Conservation (phyloP, 2,888 invertebrate species). For the Aquatica leii region DNA sequence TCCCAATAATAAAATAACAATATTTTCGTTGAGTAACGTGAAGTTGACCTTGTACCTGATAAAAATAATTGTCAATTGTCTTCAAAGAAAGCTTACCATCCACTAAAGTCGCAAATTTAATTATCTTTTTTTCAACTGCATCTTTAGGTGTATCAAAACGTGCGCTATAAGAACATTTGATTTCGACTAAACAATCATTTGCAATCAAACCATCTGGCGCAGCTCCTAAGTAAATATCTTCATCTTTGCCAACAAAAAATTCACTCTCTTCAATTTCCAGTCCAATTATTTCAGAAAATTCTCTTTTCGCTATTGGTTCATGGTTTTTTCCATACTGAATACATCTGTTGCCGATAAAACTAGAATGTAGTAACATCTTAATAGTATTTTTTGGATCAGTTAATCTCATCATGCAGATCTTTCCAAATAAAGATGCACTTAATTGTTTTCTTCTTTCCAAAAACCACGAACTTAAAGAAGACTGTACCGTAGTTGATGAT, state of each 20-base stretch:
- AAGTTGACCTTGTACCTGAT: slow-evolving; percentile 15
- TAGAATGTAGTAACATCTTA: not conserved
- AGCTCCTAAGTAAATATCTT: slow-evolving; percentile 5
- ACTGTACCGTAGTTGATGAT: too few relatives aligned
- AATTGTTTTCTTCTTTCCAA: too few relatives aligned
- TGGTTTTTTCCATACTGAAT: slow-evolving; percentile 1
- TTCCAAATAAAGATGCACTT: too few relatives aligned
- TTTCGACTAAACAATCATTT: not conserved
- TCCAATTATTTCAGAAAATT: not conserved
- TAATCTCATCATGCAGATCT: too few relatives aligned
- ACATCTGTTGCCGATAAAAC: not conserved
- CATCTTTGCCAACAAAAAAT: slow-evolving; percentile 1
- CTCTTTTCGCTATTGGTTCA: not conserved
- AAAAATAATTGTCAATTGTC: slow-evolving; percentile 4
- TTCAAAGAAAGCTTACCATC: not conserved
- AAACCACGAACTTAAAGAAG: too few relatives aligned
- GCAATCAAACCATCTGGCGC: slow-evolving; percentile 11
- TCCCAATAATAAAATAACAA: slow-evolving; percentile 11
- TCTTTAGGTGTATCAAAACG: slow-evolving; percentile 1
- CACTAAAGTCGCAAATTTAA: not conserved
- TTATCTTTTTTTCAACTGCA: not conserved
- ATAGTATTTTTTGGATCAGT: not conserved
- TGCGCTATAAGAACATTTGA: slow-evolving; percentile 8
- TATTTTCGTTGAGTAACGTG: not conserved
- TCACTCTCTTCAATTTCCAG: not conserved